Evolutionary conservation across 2,888 invertebrate genomes (phyloP).

Genomic region (Rhimphoctona megacephalus): DNA sequence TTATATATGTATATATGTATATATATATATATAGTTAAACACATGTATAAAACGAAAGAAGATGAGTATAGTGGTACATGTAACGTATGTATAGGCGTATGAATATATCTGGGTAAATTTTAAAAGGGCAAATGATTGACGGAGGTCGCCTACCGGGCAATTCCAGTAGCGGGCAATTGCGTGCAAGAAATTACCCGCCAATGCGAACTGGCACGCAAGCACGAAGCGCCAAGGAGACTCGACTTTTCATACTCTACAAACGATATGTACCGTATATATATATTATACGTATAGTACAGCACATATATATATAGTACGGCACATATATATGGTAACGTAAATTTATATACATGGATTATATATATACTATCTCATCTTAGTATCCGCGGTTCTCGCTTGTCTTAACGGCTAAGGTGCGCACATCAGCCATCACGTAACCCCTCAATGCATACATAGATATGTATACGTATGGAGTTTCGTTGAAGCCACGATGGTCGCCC

Average conservation of each 20-base stretch:
- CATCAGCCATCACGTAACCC: conserved; percentile 53
- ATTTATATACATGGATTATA: too few species aligned
- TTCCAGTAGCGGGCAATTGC: conserved; percentile 84
- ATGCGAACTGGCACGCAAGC: conserved; percentile 81
- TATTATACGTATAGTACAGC: conserved; percentile 34
- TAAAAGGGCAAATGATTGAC: conserved; percentile 82
- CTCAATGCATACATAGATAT: conserved; percentile 26
- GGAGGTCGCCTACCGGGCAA: conserved; percentile 83
- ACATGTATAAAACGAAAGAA: conserved; percentile 11
- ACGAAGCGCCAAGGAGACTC: conserved; percentile 73
- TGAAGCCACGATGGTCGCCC: conserved; percentile 76
- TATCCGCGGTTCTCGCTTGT: conserved; percentile 60
- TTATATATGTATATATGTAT: too few species aligned
- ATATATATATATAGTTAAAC: too few species aligned
- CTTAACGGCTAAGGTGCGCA: conserved; percentile 53
- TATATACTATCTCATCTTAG: conserved; percentile 27
- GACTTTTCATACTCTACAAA: conserved; percentile 59
- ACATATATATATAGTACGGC: conserved; percentile 13
- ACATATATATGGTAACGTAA: conserved; percentile 19
- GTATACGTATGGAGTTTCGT: conserved; percentile 54
- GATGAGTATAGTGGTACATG: conserved; percentile 18
- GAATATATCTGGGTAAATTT: conserved; percentile 77
- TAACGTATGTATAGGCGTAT: conserved; percentile 30
- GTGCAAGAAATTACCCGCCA: conserved; percentile 84
- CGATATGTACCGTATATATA: conserved; percentile 17